Percentiles rank a stretch among this genome's conserved stretches.
These are phyloP conservation scores for Labeo catla DNA, from an alignment of 2,113 vertebrate genomes.

Conservation along the genomic window DNA sequence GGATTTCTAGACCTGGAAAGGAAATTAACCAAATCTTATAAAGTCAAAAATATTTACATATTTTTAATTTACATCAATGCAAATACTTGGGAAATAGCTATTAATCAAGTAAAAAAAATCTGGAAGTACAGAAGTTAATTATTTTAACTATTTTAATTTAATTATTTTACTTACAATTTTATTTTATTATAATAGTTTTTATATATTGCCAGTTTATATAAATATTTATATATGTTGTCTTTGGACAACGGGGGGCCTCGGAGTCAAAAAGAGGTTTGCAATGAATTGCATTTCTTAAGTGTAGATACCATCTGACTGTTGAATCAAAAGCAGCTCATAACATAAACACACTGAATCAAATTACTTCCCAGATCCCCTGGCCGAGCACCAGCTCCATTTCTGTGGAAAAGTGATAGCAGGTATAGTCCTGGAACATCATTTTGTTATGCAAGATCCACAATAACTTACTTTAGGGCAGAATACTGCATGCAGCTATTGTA, in stretches of 20 bases:
- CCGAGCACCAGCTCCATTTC: neutral
- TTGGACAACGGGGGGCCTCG: neutral
- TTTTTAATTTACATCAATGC: neutral
- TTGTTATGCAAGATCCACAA: neutral
- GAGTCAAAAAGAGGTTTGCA: neutral
- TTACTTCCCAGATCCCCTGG: neutral
- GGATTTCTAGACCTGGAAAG: no score
- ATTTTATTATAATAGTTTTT: neutral
- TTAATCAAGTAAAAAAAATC: neutral
- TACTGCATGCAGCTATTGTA: neutral
- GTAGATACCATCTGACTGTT: neutral
- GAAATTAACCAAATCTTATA: no score
- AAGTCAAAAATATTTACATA: neutral
- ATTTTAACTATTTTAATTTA: neutral
- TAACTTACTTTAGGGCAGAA: neutral
- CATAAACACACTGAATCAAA: neutral
- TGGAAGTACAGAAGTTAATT: neutral
- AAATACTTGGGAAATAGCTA: neutral
- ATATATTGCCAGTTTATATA: neutral
- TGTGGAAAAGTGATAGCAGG: neutral
- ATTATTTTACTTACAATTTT: neutral
- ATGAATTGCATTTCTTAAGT: neutral
- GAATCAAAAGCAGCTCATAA: neutral
- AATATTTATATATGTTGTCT: neutral
- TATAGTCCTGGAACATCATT: neutral